A percentile compares a stretch with the other conserved stretches of the same genome.
These are phyloP conservation scores for Pandemis corylana DNA, from an alignment of 2,888 invertebrate genomes.

Conservation along the genomic window DNA sequence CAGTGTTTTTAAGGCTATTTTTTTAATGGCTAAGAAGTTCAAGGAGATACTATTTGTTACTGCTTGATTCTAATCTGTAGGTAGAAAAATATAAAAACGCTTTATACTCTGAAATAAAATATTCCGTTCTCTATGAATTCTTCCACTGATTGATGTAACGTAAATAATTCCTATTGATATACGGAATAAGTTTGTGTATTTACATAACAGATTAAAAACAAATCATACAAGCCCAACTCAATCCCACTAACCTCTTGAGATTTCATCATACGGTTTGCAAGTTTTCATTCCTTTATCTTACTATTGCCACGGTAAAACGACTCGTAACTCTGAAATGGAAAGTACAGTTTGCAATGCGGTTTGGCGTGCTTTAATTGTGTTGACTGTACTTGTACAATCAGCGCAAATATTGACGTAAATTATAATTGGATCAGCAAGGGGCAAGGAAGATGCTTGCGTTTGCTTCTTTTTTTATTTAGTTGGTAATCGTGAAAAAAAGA, in stretches of 20 bases:
- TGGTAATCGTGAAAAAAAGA: slow-evolving; percentile 5
- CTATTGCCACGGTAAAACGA: not conserved
- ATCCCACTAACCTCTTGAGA: slow-evolving; percentile 19
- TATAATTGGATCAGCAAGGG: slow-evolving; percentile 70
- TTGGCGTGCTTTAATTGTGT: slow-evolving; percentile 35
- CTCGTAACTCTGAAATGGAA: not conserved
- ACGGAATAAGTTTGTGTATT: slow-evolving; percentile 5
- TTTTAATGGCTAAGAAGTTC: slow-evolving; percentile 2
- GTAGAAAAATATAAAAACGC: not conserved
- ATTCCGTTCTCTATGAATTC: not conserved
- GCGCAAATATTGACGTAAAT: slow-evolving; percentile 66
- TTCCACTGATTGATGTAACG: not conserved
- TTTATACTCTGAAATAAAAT: not conserved
- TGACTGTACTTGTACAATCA: slow-evolving; percentile 41
- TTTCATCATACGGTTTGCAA: slow-evolving; percentile 21
- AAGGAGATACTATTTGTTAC: not conserved
- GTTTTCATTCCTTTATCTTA: slow-evolving; percentile 19
- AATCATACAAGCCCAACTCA: slow-evolving; percentile 15
- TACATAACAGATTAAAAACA: slow-evolving; percentile 17
- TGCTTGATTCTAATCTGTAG: too few species aligned
- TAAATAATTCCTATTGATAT: not conserved
- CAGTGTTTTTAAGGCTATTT: slow-evolving; percentile 5
- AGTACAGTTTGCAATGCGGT: not conserved
- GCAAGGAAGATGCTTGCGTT: slow-evolving; percentile 54
- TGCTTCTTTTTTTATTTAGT: slow-evolving; percentile 55